These are phyloP conservation scores for Pavo muticus DNA, from an alignment of 2,113 vertebrate species.

Conservation along the genomic window DNA sequence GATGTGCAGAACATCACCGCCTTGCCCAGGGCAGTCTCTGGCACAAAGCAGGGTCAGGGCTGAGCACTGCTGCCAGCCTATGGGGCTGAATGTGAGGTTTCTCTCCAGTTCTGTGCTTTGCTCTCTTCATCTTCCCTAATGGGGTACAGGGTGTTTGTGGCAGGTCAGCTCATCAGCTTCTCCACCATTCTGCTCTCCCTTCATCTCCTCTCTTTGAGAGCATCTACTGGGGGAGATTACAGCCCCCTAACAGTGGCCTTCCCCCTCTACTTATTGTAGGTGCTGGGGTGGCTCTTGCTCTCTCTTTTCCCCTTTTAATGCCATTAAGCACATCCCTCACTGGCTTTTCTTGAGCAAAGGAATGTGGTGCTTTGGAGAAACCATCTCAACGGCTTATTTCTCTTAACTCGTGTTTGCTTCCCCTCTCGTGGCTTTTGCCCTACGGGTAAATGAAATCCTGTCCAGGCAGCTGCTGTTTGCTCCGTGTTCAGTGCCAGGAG, in stretches of 20 bases:
- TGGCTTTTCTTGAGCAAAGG: neutral
- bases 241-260: neutral
- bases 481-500: neutral
- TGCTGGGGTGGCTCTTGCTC: neutral
- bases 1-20: neutral
- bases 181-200: neutral
- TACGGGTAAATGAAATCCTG: constrained; percentile 29
- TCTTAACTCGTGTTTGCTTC: constrained; percentile 47
- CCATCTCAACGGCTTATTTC: constrained; percentile 38
- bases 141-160: neutral
- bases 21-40: neutral
- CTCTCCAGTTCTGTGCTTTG: accelerated
- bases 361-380: constrained; percentile 13
- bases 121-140: neutral
- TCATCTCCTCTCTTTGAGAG: neutral
- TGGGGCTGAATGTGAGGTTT: neutral
- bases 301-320: neutral
- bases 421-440: neutral
- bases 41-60: neutral
- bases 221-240: neutral
- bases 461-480: neutral
- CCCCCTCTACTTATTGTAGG: neutral
- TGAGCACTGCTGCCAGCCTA: accelerated
- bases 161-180: constrained; percentile 5
- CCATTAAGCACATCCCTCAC: neutral